A percentile compares a stretch with the other conserved stretches of the same genome.
phyloP scores from a whole-genome alignment of 2,888 invertebrate species.

The Alcis repandata region DNA sequence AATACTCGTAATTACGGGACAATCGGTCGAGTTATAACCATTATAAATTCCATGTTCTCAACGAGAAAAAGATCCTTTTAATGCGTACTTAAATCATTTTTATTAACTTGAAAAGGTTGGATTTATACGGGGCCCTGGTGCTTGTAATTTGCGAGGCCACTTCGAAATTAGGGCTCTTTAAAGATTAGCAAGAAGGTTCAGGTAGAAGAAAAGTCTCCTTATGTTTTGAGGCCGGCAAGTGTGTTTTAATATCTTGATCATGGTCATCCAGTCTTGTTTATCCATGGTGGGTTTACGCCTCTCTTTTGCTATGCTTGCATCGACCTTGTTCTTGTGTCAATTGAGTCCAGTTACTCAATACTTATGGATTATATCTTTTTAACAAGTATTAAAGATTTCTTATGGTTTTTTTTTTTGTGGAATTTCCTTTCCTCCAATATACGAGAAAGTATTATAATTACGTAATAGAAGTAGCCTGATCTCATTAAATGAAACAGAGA shows the following conservation, averaged over 20 bases:
- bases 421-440: no score
- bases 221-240: not conserved
- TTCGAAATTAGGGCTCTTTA: conserved; percentile 60
- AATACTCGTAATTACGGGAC: conserved; percentile 66
- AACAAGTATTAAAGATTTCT: no score
- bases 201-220: conserved; percentile 21
- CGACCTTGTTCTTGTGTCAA: no score
- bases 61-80: conserved; percentile 77
- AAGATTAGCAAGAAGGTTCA: conserved; percentile 38
- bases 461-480: no score
- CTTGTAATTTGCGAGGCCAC: conserved; percentile 70
- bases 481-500: not conserved
- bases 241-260: not conserved
- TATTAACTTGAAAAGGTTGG: conserved; percentile 83
- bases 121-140: conserved; percentile 75
- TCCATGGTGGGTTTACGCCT: no score
- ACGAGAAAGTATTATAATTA: no score
- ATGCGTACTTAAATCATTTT: conserved; percentile 84
- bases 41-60: conserved; percentile 78
- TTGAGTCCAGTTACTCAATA: no score
- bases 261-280: no score
- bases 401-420: no score
- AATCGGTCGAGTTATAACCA: conserved; percentile 73
- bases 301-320: no score
- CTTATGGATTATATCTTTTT: no score